Evolutionary conservation across 2,113 vertebrate genomes (phyloP), one percentile per base, ranked within the genome.

Genomic region (Muntiacus reevesi): DNA sequence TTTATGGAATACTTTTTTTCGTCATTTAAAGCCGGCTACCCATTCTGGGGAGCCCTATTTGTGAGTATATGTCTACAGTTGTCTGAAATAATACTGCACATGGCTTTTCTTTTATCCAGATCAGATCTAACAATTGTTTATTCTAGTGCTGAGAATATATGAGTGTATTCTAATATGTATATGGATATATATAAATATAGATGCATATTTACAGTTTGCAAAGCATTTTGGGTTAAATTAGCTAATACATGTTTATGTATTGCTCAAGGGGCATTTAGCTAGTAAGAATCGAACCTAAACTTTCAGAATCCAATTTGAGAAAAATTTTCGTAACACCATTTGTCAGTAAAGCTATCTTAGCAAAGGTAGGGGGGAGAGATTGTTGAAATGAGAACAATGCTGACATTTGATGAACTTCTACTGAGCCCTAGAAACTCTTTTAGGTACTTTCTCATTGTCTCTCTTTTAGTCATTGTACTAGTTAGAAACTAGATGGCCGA

Each of bases 21-120:
- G 81, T 97, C 94, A 30, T 97, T 95, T 91, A 87, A 78, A 87
- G 15, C 6, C 30, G 98, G 98, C 21, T 98, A 93, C 30, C 94
- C 98, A 57, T 97, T 98, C 45, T 98, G 98, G 98, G 98, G 98
- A 95, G 62, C 98, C 36, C 4, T 74, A 36, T 50, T 97, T 94
- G 98, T 98, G 87, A 98, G 98, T 98, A 96, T 85, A 79, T 25
- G 27, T 59, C 55, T 78, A 76, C 2, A 43, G 27, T 30, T 52
- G 30, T 86, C 47, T 83, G 78, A 97, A 95, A 67, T 93, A 86
- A 86, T 12, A 40, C 28, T 88, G 47, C 36, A 28, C 2, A n/a
- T 27, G 81, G 82, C 6, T 67, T 95, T 94, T 96, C 23, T 96
- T 81, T 87, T 89, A 36, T 15, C 15, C 10, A 45, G 16, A 54